phyloP scores from a whole-genome alignment of 2,797 vertebrate species.

The Stomatorhinus walkeri region DNA sequence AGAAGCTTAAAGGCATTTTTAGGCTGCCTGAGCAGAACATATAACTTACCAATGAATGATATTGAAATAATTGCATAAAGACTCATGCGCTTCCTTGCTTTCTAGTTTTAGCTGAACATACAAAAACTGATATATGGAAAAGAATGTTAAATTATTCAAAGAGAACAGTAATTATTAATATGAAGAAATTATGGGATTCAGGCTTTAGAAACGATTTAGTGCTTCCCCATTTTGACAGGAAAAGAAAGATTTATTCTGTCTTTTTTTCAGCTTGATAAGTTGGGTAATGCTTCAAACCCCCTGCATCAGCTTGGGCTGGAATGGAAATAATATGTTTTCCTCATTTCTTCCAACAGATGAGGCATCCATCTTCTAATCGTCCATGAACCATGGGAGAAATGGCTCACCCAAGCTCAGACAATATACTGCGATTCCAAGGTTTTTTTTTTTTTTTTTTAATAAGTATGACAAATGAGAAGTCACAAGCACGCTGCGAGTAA shows the following conservation, averaged over 20 bases:
- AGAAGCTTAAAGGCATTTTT: neutral
- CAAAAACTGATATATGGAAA: neutral
- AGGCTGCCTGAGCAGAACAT: conserved; percentile 1
- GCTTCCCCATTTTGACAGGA: conserved; percentile 18
- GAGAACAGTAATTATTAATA: conserved; percentile 23
- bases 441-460: conserved; percentile 33
- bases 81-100: neutral
- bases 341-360: conserved; percentile 32
- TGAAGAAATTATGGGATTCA: conserved; percentile 20
- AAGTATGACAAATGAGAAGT: conserved; percentile 53
- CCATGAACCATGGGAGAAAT: conserved; percentile 33
- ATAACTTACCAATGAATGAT: neutral
- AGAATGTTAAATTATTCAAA: conserved; percentile 7
- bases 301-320: conserved; percentile 35
- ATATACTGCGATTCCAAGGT: conserved; percentile 43
- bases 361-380: conserved; percentile 52
- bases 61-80: conserved; percentile 13
- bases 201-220: conserved; percentile 17
- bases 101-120: conserved; percentile 5
- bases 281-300: conserved; percentile 27
- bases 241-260: conserved; percentile 31
- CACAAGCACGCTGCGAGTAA: neutral
- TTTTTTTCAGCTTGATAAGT: conserved; percentile 26
- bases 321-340: conserved; percentile 42
- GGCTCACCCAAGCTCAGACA: conserved; percentile 30